Conservation (phyloP, 2,888 invertebrate genomes). For the Pachymerium ferrugineum region DNA sequence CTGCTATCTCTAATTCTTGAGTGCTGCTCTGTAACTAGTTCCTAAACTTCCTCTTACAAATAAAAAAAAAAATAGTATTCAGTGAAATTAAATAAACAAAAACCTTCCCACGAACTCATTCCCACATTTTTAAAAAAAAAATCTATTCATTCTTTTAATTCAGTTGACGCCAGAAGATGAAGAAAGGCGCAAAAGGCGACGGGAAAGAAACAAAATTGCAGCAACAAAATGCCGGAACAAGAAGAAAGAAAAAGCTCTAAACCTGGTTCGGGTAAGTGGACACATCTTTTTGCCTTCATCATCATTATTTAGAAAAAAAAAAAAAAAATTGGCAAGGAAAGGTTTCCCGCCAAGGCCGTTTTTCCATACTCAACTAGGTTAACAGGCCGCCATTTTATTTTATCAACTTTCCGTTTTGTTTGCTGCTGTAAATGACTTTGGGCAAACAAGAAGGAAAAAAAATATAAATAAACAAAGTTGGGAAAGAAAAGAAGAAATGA, state of each 20-base stretch:
- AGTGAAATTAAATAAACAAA: not conserved
- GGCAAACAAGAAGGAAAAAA: not conserved
- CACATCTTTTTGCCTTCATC: not conserved
- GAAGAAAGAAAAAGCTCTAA: slow-evolving; percentile 81
- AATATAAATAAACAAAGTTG: not conserved
- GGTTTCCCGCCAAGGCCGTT: not conserved
- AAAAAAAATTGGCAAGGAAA: not conserved
- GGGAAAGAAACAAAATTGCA: slow-evolving; percentile 89
- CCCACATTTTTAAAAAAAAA: not conserved
- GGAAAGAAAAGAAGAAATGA: too few relatives aligned
- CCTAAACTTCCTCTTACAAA: too few relatives aligned
- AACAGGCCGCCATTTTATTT: not conserved
- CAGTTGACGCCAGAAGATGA: slow-evolving; percentile 87
- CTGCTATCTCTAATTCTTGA: too few relatives aligned
- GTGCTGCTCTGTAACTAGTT: too few relatives aligned
- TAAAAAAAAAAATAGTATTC: too few relatives aligned
- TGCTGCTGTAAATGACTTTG: too few relatives aligned
- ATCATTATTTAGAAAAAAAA: not conserved
- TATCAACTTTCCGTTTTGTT: not conserved
- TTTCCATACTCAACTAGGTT: too few relatives aligned
- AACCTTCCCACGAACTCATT: slow-evolving; percentile 1
- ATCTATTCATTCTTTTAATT: not conserved
- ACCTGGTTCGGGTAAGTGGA: slow-evolving; percentile 60
- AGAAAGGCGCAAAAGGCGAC: slow-evolving; percentile 72
- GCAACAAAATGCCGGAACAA: slow-evolving; percentile 91